phyloP scores from a whole-genome alignment of 2,888 invertebrate genomes.

The Neocrepidodera transversa region DNA sequence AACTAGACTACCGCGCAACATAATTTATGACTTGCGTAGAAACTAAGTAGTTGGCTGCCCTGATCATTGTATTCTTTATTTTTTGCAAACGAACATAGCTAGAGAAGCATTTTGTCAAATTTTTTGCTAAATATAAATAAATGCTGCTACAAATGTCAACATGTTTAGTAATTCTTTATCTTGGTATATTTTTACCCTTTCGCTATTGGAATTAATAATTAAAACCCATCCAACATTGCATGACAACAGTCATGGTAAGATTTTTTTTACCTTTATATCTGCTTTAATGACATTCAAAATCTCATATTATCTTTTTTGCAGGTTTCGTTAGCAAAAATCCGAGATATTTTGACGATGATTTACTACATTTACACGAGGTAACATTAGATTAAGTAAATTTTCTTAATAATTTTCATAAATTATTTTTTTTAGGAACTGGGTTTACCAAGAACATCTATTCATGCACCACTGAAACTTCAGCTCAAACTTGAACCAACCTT shows the following conservation, averaged over 20 bases:
- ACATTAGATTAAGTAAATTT: constrained; percentile 29
- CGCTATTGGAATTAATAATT: constrained; percentile 71
- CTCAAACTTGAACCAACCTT: constrained; percentile 71
- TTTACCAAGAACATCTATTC: constrained; percentile 48
- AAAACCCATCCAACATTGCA: constrained; percentile 75
- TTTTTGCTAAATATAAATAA: constrained; percentile 44
- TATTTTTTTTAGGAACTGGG: constrained; percentile 55
- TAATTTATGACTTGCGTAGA: no score
- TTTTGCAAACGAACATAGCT: constrained; percentile 17
- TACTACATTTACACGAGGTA: constrained; percentile 66
- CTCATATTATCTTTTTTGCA: constrained; percentile 57
- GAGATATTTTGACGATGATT: constrained; percentile 72
- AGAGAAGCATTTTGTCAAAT: constrained; percentile 25
- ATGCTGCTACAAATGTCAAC: constrained; percentile 55
- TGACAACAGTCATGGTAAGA: constrained; percentile 78
- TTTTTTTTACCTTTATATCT: constrained; percentile 34
- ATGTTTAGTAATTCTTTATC: constrained; percentile 62
- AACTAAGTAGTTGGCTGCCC: background rate
- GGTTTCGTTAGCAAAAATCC: constrained; percentile 76
- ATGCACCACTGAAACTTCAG: constrained; percentile 58
- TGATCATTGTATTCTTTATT: background rate
- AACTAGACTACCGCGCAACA: no score
- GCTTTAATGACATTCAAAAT: constrained; percentile 39
- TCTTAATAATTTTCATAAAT: background rate
- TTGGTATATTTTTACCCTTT: constrained; percentile 73